Percentiles rank a stretch among this genome's conserved stretches.
Conservation (phyloP, 2,797 vertebrate species). For the Pampus argenteus region DNA sequence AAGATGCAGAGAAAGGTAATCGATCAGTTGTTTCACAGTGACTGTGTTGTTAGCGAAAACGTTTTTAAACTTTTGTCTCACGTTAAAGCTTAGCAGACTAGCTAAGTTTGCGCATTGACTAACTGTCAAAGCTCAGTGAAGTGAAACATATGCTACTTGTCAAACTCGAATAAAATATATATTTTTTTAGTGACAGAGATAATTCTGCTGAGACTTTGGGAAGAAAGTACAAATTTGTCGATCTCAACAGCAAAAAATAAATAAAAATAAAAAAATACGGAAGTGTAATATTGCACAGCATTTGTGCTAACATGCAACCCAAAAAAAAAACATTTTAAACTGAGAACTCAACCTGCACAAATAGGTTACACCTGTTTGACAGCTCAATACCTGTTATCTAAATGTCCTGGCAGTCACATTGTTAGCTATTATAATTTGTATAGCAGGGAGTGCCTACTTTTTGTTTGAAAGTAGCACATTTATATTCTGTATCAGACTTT, state of each 20-base stretch:
- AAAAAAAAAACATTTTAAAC: constrained; percentile 2
- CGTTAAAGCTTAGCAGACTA: constrained; percentile 67
- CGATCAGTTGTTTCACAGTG: background rate
- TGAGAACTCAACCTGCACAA: background rate
- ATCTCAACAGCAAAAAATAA: background rate
- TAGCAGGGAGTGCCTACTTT: background rate
- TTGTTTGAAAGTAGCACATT: background rate
- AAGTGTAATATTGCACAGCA: constrained; percentile 27
- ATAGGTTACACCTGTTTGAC: constrained; percentile 38
- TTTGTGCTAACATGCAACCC: constrained; percentile 2
- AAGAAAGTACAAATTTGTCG: background rate
- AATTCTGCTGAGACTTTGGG: background rate
- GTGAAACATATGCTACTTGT: constrained; percentile 64
- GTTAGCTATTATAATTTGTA: background rate
- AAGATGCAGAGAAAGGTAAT: constrained; percentile 82
- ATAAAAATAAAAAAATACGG: no score
- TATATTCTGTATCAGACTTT: background rate
- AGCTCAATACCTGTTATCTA: background rate
- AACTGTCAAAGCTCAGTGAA: background rate
- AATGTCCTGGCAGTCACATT: background rate
- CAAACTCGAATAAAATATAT: background rate
- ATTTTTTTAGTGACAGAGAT: background rate
- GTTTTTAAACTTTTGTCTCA: constrained; percentile 22
- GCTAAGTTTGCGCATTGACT: constrained; percentile 51
- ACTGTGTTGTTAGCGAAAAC: background rate